Evolutionary conservation across 1,140 invertebrate species (phyloP), one percentile per base, ranked within the genome.

Genomic region (Nephila pilipes): DNA sequence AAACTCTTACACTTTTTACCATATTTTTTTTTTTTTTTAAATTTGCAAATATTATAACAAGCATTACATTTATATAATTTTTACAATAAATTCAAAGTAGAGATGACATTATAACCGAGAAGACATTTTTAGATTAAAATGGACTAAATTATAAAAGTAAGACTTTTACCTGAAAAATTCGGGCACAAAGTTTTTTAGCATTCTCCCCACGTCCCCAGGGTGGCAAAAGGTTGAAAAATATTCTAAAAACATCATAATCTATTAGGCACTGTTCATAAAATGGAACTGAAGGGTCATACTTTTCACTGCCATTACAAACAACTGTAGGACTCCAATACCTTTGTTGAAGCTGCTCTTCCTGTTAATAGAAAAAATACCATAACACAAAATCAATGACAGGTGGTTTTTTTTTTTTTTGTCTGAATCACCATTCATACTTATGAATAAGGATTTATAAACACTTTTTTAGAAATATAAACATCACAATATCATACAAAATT

Each of bases 221-320:
- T 14, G 98, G 98, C 4, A 99, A 95, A 0, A 97, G 97, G 5
- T 97, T 96, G 95, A 99, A 99, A 88, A 99, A 96, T 58, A 97
- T 97, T 94, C 97, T 97, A 95, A 99, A 99, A 94, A 99, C 97
- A 89, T 98, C 97, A 96, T 97, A 99, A 96, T 99, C 98, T 12
- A 99, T 96, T 95, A 97, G 97, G 94, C 98, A 99, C 1, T 97
- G 97, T 95, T 99, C 98, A 95, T 98, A 98, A 6, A 97, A 96
- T 57, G 96, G 96, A 97, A 96, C 93, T 10, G 95, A 94, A 0
- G 95, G 95, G 94, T 96, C 96, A 94, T 95, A 96, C 94, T 96
- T 96, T 65, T 96, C 95, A 54, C 94, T 93, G 1, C 94, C 93
- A 83, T 95, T 95, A 16, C 94, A 94, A 69, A 95, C 94, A 46